Evolutionary conservation across 2,113 vertebrate species (phyloP), one percentile per base, ranked within the genome.

Genomic region (Arvicanthis niloticus): DNA sequence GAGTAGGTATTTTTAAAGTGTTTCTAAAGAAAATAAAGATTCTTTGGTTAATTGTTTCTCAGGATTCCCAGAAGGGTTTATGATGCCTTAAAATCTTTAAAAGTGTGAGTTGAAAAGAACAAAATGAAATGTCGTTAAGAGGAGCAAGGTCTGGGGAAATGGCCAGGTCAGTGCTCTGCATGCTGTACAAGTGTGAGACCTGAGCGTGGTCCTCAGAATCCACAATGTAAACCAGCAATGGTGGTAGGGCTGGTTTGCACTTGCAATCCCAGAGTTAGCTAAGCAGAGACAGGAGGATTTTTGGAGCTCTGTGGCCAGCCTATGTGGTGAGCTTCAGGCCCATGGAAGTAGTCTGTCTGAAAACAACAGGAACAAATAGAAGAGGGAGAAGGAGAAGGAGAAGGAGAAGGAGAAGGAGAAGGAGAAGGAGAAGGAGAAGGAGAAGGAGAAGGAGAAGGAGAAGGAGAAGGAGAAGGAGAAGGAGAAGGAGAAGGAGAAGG

Each of bases 21-120:
- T 67, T 51, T 76, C 45, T 91, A 48, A 91, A 89, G 67, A 40
- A 94, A 95, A 45, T 42, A 89, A 45, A 24, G 68, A 93, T 16
- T 91, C 29, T 96, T 75, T 70, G 19, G 91, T 68, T 53, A 89
- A 93, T 92, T 91, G 88, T 96, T 91, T 96, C 73, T 96, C 80
- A 93, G 85, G 26, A 29, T 26, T 90, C 82, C 84, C 51, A 81
- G 81, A 92, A 94, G 73, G 67, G 53, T 77, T 89, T 88, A 89
- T 58, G 73, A 78, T 87, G 87, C 53, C 60, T 95, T 97, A 56
- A 86, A 91, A 93, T 96, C 92, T 75, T 95, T 68, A 97, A 93
- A 95, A 91, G 24, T 48, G 1, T 77, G 86, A 92, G 60, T 48
- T 70, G 72, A 88, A 92, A 96, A 73, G 62, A 93, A 75, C 65